phyloP scores from a whole-genome alignment of 2,888 invertebrate genomes.

The Thelaira solivaga region DNA sequence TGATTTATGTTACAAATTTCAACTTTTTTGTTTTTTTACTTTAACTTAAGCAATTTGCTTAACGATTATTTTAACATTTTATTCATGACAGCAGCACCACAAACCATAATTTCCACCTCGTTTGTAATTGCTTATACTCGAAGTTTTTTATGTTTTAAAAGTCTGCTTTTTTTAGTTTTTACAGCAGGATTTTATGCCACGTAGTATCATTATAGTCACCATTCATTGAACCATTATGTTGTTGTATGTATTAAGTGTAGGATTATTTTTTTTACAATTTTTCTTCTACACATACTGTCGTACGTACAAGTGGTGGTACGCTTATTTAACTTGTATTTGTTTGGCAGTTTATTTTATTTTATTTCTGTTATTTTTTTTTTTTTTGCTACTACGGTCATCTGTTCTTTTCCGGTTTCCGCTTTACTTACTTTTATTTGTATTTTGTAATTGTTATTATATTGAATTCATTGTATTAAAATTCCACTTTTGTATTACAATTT shows the following conservation, averaged over 20 bases:
- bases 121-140: constrained; percentile 30
- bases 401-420: constrained; percentile 61
- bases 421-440: constrained; percentile 60
- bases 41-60: background rate
- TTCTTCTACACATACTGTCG: background rate
- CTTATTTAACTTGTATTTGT: constrained; percentile 39
- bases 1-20: too few species aligned
- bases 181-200: constrained; percentile 33
- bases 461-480: constrained; percentile 44
- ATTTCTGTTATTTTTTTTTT: too few species aligned
- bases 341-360: constrained; percentile 38
- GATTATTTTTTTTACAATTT: constrained; percentile 5
- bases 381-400: constrained; percentile 66
- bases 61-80: background rate
- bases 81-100: background rate
- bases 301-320: background rate
- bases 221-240: constrained; percentile 54
- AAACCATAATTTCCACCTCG: constrained; percentile 38
- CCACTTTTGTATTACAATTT: constrained; percentile 37
- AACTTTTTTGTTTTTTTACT: background rate
- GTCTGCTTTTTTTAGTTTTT: background rate
- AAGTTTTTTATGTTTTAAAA: constrained; percentile 16
- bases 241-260: constrained; percentile 12
- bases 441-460: constrained; percentile 58
- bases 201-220: constrained; percentile 51